These are phyloP conservation scores for Chelonia mydas DNA, from an alignment of 2,797 vertebrate species.

Conservation along the genomic window DNA sequence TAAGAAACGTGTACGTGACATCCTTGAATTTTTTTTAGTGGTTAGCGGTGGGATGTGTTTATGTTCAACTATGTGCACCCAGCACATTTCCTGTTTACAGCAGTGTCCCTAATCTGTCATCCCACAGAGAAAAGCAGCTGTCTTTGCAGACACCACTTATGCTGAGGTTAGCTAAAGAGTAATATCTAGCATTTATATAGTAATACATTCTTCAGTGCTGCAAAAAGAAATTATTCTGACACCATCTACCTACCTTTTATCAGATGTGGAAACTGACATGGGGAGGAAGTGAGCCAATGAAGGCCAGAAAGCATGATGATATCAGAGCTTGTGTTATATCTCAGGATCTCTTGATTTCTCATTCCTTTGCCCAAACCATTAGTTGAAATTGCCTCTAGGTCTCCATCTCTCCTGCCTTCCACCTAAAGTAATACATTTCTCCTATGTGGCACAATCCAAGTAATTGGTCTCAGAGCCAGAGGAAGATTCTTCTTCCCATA, in stretches of 20 bases:
- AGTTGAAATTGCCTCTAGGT: neutral
- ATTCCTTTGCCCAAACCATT: neutral
- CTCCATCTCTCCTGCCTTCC: neutral
- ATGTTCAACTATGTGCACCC: neutral
- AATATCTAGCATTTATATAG: neutral
- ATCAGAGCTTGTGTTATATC: neutral
- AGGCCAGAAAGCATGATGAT: neutral
- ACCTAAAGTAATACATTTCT: neutral
- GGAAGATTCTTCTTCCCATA: neutral
- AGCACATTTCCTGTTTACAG: neutral
- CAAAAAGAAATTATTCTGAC: neutral
- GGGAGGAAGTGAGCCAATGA: neutral
- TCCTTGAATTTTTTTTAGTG: neutral
- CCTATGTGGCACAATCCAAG: conserved; percentile 14
- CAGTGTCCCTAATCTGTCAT: neutral
- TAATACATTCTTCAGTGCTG: neutral
- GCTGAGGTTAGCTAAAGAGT: neutral
- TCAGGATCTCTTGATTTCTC: fast-evolving
- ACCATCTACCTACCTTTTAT: neutral
- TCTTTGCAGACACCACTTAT: neutral
- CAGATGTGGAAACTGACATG: neutral
- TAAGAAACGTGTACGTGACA: neutral
- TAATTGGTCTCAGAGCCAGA: neutral
- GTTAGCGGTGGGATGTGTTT: neutral
- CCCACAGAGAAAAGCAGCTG: neutral